Base-by-base conservation (phyloP, 2,888 invertebrate genomes). In the Falcaria lacertinaria region DNA sequence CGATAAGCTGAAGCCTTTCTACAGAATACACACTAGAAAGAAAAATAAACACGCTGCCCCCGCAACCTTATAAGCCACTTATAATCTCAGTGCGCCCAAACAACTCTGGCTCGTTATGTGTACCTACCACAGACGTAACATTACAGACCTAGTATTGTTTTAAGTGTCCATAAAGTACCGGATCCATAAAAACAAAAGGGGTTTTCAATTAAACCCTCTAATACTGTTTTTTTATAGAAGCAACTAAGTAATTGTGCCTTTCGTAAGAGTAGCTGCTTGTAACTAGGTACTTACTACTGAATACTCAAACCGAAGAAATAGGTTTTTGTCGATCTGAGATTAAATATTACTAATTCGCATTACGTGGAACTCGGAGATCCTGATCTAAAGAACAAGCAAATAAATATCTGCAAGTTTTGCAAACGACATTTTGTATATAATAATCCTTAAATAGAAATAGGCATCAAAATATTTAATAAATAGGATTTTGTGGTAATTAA, bases 1-100 rank as follows among this genome's bases (percentile, higher is more conserved):
- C 86, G 88, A 89, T 88, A 87, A 88, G 86, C 83, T 69, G 71
- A 74, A 80, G 74, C 77, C 78, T 71, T 75, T 73, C 74, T 72
- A 67, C 62, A 59, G 36, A 36, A 61, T 65, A 59, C 68, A 72
- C 73, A 63, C 74, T 71, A 66, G 71, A 80, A 85, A 85, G 82
- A 85, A 85, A 35, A 85, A 85, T 85, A 88, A 86, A 87, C 84
- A 86, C 79, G 77, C 72, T 72, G 65, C 66, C 60, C 69, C 65
- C 70, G 52, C 68, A 70, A 73, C 74, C 63, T 74, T 76, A 80
- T 79, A 79, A 74, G 75, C 68, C 61, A 61, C 71, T 74, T 76
- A 80, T 81, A 80, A 80, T 78, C 74, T 75, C 56, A 53, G 67
- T 57, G 63, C 55, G 45, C 53, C 52, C 50, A 60, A 66, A 72